Evolutionary conservation across 2,113 vertebrate genomes (phyloP), one percentile per base, ranked within the genome.

Genomic region (Microtus montanus): DNA sequence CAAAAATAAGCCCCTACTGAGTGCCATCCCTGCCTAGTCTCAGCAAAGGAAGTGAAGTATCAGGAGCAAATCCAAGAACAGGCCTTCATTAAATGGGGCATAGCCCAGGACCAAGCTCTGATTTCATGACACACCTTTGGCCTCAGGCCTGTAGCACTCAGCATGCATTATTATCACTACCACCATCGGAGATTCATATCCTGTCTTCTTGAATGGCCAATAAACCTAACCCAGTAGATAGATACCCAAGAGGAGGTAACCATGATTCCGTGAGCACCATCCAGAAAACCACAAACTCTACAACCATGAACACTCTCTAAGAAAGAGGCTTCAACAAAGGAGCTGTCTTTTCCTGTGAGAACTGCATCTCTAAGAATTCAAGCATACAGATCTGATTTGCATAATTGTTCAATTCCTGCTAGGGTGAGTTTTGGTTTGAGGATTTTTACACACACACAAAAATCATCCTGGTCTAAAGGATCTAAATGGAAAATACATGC

Each of bases 331-430:
- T 75, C 61, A 82, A 70, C 49, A 44, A 74, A 82, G 33, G 33
- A 22, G 9, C 28, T 77, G 74, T 91, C 86, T 95, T 87, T 58
- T 89, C 83, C 64, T 87, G 8, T 0, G 4, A 75, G 75, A 90
- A 94, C 54, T 87, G 61, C 41, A 75, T 80, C 91, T 94, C 96
- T 89, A 95, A 70, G 79, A 95, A 94, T 38, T 41, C 1, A 80
- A 87, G 75, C 33, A 38, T 61, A 93, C 0, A 86, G 52, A 86
- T 35, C 38, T 73, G 35, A 92, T 85, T 84, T 92, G 38, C 44
- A 92, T n/a, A 80, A 84, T 52, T 73, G 26, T 71, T 71, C 70
- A 80, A 17, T 38, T 87, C 22, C 70, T 78, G 52, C 73, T 79
- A 75, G 70, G 38, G 44, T 80, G 68, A 91, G 83, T 79, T 89